Evolutionary conservation across 2,113 vertebrate genomes (phyloP).

Genomic region (Pelodiscus sinensis): DNA sequence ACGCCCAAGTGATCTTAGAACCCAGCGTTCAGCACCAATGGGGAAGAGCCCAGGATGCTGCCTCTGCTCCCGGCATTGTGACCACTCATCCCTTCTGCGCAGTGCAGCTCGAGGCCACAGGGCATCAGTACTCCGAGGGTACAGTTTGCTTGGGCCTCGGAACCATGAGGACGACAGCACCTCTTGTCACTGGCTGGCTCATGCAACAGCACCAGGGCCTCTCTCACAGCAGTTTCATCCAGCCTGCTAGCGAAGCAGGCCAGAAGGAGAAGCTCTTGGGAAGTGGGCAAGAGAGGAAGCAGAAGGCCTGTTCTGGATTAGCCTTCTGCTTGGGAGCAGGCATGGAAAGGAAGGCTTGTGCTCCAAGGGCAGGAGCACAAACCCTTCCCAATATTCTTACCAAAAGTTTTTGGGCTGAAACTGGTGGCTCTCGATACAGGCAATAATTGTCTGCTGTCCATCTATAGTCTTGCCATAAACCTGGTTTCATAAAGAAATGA

Average conservation of each 20-base stretch:
- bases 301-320: background rate
- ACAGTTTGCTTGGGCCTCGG: background rate
- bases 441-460: conserved; percentile 96
- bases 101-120: background rate
- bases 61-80: background rate
- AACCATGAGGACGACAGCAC: background rate
- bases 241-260: background rate
- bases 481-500: conserved; percentile 76
- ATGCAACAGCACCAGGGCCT: background rate
- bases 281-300: conserved; percentile 7
- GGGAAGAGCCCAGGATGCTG: background rate
- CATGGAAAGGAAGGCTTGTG: background rate
- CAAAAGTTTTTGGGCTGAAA: conserved; percentile 98
- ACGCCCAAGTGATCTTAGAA: background rate
- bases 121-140: background rate
- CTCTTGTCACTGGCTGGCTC: background rate
- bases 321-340: background rate
- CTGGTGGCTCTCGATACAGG: conserved; percentile 95
- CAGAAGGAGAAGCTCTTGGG: background rate
- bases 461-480: conserved; percentile 97
- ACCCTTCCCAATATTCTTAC: conserved; percentile 76
- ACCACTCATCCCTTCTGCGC: background rate
- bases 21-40: background rate
- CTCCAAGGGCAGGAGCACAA: conserved; percentile 14
- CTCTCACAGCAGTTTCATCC: background rate